Evolutionary conservation across 2,113 vertebrate species (phyloP).

Genomic region (Dipodomys ordii): DNA sequence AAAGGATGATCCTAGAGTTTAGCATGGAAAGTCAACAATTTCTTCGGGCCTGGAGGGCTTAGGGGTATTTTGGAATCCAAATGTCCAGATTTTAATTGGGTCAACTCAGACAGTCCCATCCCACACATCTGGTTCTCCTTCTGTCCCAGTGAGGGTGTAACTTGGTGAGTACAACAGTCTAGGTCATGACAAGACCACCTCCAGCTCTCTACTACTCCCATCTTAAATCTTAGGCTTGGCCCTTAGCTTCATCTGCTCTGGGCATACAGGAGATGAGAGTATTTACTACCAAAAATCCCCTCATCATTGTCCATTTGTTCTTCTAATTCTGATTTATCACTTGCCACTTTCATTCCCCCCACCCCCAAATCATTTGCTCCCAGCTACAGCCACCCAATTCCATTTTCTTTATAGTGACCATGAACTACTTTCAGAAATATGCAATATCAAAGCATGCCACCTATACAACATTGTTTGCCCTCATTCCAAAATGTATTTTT

Average conservation of each 20-base stretch:
- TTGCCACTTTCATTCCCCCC: not conserved
- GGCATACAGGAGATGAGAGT: not conserved
- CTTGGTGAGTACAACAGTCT: not conserved
- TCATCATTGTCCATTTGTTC: not conserved
- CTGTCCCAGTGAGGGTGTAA: not conserved
- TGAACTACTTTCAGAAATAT: not conserved
- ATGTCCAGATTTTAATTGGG: not conserved
- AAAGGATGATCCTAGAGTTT: too few species aligned
- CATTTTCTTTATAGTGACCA: not conserved
- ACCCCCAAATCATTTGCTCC: not conserved
- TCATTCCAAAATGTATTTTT: not conserved
- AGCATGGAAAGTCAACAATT: not conserved
- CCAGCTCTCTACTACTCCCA: not conserved
- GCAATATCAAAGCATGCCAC: not conserved
- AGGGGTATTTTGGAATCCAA: not conserved
- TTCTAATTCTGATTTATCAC: not conserved
- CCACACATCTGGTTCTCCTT: not conserved
- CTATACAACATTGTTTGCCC: not conserved
- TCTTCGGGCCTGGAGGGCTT: not conserved
- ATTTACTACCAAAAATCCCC: not conserved
- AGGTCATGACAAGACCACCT: not conserved
- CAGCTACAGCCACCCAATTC: not conserved
- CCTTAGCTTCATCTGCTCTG: not conserved
- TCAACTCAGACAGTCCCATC: not conserved
- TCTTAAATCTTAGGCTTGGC: not conserved